phyloP scores from a whole-genome alignment of 2,888 invertebrate genomes.

The Drosophila villosipedis region DNA sequence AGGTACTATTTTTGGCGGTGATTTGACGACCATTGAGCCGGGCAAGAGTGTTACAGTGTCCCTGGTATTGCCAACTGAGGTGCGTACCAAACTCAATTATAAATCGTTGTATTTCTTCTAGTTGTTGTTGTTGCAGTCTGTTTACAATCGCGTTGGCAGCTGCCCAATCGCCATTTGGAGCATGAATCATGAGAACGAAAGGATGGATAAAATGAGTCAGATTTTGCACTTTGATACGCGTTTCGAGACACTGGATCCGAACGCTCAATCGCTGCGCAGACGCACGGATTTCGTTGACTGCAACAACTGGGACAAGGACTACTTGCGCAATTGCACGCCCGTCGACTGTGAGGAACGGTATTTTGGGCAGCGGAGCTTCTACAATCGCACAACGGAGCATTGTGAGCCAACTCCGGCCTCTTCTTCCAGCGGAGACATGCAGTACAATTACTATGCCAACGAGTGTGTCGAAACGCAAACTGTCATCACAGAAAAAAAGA shows the following conservation, averaged over 20 bases:
- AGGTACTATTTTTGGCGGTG: constrained; percentile 79
- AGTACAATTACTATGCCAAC: constrained; percentile 66
- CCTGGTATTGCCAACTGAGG: constrained; percentile 83
- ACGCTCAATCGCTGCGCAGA: constrained; percentile 55
- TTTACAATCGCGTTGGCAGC: constrained; percentile 82
- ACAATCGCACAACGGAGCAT: constrained; percentile 80
- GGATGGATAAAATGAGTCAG: constrained; percentile 53
- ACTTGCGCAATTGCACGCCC: constrained; percentile 86
- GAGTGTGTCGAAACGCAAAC: constrained; percentile 61
- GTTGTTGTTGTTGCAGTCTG: constrained; percentile 60
- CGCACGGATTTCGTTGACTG: constrained; percentile 72
- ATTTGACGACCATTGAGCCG: constrained; percentile 79
- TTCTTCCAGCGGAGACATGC: constrained; percentile 17
- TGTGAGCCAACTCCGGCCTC: constrained; percentile 72
- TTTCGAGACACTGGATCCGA: constrained; percentile 73
- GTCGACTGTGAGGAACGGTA: constrained; percentile 87
- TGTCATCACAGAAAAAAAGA: constrained; percentile 62
- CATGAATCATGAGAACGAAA: constrained; percentile 54
- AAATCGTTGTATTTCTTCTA: background rate
- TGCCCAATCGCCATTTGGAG: constrained; percentile 78
- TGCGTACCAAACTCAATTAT: constrained; percentile 42
- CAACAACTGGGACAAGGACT: constrained; percentile 85
- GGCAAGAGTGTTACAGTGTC: constrained; percentile 74
- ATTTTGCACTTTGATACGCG: constrained; percentile 79
- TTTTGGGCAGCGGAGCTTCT: constrained; percentile 86